Evolutionary conservation across 2,797 vertebrate species (phyloP).

Genomic region (Myioborus miniatus): DNA sequence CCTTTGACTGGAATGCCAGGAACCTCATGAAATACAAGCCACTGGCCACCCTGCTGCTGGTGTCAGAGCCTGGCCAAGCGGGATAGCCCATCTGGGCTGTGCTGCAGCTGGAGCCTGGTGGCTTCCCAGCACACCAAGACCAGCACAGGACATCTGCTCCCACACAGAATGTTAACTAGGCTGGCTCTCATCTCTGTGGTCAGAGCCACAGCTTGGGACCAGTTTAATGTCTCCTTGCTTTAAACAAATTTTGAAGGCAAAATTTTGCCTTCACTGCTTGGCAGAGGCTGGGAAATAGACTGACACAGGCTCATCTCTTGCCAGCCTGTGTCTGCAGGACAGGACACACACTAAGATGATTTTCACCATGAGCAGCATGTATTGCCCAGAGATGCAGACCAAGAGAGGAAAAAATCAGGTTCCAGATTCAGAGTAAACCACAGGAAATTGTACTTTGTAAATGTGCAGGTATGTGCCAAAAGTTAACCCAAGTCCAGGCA

Average conservation of each 20-base stretch:
- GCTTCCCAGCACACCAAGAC: constrained; percentile 31
- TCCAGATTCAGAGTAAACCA: neutral
- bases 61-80: neutral
- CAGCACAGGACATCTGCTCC: constrained; percentile 11
- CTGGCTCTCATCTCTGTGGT: constrained; percentile 41
- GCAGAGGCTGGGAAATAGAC: neutral
- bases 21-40: neutral
- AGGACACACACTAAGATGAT: neutral
- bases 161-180: neutral
- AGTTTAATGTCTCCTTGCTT: constrained; percentile 45
- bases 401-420: neutral
- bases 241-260: constrained; percentile 23
- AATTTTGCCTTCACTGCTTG: neutral
- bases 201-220: neutral
- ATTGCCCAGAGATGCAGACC: neutral
- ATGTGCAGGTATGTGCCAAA: neutral
- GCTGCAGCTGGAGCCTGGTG: neutral
- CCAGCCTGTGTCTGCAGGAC: neutral
- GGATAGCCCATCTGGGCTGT: neutral
- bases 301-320: neutral
- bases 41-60: neutral
- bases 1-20: neutral
- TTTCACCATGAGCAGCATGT: neutral
- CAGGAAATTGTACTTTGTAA: neutral
- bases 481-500: neutral